Evolutionary conservation across 2,888 invertebrate genomes (phyloP).

Genomic region (Rhogogaster chlorosoma): DNA sequence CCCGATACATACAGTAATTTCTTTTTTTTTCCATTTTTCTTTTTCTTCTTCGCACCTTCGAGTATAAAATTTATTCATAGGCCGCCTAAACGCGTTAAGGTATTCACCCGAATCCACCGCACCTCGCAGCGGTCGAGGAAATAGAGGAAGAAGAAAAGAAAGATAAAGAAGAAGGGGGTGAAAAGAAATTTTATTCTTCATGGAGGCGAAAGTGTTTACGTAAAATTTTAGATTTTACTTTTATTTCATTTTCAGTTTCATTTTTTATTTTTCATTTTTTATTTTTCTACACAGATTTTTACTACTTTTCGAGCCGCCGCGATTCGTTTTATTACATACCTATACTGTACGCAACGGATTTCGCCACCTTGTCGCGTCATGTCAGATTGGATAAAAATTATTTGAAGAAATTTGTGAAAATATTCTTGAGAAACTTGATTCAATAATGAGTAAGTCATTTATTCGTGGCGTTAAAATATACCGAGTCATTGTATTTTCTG

Average conservation of each 20-base stretch:
- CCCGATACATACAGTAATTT: neutral
- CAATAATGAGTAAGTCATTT: too few species aligned
- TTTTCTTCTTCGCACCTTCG: conserved; percentile 12
- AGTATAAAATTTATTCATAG: conserved; percentile 75
- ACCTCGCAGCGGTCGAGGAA: conserved; percentile 58
- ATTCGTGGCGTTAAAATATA: too few species aligned
- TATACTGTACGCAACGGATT: too few species aligned
- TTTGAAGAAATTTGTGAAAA: too few species aligned
- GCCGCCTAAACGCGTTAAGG: conserved; percentile 73
- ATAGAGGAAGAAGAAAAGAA: conserved; percentile 51
- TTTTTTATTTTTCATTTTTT: neutral
- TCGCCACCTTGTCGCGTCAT: too few species aligned
- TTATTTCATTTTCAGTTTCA: neutral
- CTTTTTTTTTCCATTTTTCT: neutral
- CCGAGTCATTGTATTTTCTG: neutral
- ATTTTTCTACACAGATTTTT: neutral
- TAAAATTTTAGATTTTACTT: neutral
- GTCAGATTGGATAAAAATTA: too few species aligned
- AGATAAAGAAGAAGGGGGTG: conserved; percentile 39
- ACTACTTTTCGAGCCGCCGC: neutral
- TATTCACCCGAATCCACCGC: conserved; percentile 57
- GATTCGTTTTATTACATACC: too few species aligned
- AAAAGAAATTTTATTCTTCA: conserved; percentile 22
- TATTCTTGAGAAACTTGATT: too few species aligned
- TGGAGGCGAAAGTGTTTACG: neutral